These are phyloP conservation scores for Eudyptes chrysolophus DNA, from an alignment of 2,113 vertebrate genomes.

Conservation along the genomic window DNA sequence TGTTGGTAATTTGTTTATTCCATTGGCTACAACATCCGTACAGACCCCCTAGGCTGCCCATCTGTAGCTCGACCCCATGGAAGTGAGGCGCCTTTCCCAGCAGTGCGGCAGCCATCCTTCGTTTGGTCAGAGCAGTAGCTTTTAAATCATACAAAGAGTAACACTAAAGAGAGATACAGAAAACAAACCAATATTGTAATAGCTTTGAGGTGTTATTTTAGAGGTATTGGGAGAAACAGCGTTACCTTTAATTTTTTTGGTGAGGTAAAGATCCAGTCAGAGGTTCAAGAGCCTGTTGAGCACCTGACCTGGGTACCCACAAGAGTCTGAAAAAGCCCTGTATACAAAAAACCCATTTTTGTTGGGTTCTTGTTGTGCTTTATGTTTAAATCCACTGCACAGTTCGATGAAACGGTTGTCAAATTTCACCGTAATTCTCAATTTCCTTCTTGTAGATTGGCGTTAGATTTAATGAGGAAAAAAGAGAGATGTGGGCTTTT, in stretches of 20 bases:
- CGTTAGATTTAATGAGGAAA: constrained; percentile 64
- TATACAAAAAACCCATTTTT: neutral
- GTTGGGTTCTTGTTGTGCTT: constrained; percentile 50
- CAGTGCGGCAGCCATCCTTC: neutral
- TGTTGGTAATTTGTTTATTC: neutral
- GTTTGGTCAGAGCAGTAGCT: neutral
- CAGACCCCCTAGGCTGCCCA: neutral
- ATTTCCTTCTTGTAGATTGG: constrained; percentile 63
- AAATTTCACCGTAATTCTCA: constrained; percentile 65
- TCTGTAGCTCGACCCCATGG: neutral
- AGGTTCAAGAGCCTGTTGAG: neutral
- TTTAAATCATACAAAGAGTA: neutral
- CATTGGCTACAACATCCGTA: neutral
- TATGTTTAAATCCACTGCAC: constrained; percentile 29
- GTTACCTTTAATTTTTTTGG: neutral
- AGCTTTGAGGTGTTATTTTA: neutral
- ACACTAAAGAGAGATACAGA: neutral
- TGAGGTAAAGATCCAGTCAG: neutral
- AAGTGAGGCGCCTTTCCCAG: neutral
- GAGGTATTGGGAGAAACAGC: neutral
- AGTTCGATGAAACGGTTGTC: constrained; percentile 55
- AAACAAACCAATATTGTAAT: neutral
- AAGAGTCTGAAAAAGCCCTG: neutral
- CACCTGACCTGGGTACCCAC: neutral
- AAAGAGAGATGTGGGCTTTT: constrained; percentile 62